Percentiles rank a stretch among this genome's conserved stretches.
Evolutionary conservation across 2,113 vertebrate species (phyloP).

Genomic region (Cichladusa arquata): DNA sequence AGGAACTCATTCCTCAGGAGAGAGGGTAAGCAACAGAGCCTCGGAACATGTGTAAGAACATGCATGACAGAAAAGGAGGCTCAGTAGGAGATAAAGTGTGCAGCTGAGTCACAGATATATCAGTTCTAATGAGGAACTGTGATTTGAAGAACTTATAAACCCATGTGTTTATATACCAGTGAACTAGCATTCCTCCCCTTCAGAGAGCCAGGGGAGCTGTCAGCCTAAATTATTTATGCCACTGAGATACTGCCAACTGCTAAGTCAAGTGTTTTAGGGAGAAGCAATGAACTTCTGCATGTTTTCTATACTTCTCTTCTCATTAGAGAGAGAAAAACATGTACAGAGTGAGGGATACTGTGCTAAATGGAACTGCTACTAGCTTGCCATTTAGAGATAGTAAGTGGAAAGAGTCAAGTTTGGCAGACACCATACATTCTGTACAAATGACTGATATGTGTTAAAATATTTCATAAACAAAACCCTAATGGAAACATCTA

Average conservation of each 20-base stretch:
- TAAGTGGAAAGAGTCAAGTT: neutral
- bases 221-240: conserved; percentile 28
- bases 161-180: neutral
- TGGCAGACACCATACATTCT: neutral
- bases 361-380: neutral
- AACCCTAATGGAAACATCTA: neutral
- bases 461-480: conserved; percentile 9
- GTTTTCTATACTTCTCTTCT: neutral
- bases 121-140: neutral
- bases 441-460: neutral
- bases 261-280: conserved; percentile 11
- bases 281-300: neutral
- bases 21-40: neutral
- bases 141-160: neutral
- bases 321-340: neutral
- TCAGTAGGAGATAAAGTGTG: neutral
- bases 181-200: neutral
- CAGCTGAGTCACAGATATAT: neutral
- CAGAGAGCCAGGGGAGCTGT: neutral
- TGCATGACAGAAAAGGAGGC: neutral
- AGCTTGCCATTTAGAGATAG: neutral
- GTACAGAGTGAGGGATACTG: neutral
- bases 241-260: neutral
- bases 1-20: neutral
- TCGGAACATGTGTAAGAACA: neutral